These are phyloP conservation scores for Sebastes reedi DNA, from an alignment of 2,797 vertebrate genomes.

Conservation along the genomic window DNA sequence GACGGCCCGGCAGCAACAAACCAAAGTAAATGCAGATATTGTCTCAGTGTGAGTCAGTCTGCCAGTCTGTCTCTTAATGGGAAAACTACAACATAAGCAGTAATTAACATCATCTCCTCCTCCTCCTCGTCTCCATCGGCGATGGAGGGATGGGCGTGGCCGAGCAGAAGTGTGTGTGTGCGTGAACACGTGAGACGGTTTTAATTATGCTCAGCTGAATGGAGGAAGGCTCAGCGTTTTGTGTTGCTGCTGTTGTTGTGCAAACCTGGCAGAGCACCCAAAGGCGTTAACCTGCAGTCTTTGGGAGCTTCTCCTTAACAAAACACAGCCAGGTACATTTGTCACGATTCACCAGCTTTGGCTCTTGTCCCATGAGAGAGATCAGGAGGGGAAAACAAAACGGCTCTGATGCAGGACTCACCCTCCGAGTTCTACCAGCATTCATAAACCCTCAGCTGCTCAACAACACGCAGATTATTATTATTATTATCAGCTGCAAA, in stretches of 20 bases:
- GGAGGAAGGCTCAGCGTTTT: constrained; percentile 37
- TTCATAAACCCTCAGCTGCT: too few relatives aligned
- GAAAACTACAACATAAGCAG: constrained; percentile 75
- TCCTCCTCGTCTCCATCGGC: constrained; percentile 46
- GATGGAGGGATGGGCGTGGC: constrained; percentile 40
- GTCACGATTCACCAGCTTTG: constrained; percentile 68
- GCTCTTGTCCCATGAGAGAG: constrained; percentile 58
- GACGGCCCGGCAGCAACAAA: constrained; percentile 1
- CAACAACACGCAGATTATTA: neutral
- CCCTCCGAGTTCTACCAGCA: too few relatives aligned
- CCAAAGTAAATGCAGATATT: constrained; percentile 27
- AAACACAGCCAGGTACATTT: constrained; percentile 72
- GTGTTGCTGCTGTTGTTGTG: constrained; percentile 65
- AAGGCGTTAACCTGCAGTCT: constrained; percentile 63
- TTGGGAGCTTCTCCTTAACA: constrained; percentile 65
- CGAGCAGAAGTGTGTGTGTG: constrained; percentile 44
- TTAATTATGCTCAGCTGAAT: constrained; percentile 52
- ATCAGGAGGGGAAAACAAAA: neutral
- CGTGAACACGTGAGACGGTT: constrained; percentile 39
- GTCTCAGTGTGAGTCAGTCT: constrained; percentile 64
- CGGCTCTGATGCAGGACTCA: neutral
- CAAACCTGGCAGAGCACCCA: constrained; percentile 71
- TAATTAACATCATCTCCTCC: constrained; percentile 70
- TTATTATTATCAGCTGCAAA: constrained; percentile 8
- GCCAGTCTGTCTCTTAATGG: constrained; percentile 67